Conservation (phyloP, 2,888 invertebrate species). For the Yponomeuta evonymella region DNA sequence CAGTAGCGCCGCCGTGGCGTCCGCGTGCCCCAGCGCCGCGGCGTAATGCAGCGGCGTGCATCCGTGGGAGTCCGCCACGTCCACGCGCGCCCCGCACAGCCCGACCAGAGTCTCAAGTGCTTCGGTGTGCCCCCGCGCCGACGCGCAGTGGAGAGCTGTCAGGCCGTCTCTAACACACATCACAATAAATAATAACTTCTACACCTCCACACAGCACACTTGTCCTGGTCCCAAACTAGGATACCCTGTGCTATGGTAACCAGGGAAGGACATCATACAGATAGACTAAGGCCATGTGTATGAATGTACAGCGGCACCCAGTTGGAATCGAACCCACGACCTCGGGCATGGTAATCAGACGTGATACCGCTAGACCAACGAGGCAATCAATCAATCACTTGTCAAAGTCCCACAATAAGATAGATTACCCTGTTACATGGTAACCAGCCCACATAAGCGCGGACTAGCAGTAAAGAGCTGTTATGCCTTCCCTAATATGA, state of each 20-base stretch:
- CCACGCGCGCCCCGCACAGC: constrained; percentile 91
- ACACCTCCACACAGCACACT: constrained; percentile 26
- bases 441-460: constrained; percentile 61
- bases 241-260: too few relatives aligned
- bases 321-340: too few relatives aligned
- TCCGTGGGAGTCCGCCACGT: constrained; percentile 94
- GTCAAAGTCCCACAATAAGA: background rate
- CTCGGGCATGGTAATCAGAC: too few relatives aligned
- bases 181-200: too few relatives aligned
- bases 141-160: constrained; percentile 97
- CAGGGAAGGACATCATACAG: too few relatives aligned
- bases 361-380: too few relatives aligned
- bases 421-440: too few relatives aligned
- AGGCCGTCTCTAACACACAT: constrained; percentile 85
- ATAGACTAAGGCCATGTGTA: too few relatives aligned
- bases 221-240: constrained; percentile 17
- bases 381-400: background rate
- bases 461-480: constrained; percentile 97
- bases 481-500: constrained; percentile 80
- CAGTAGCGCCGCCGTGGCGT: constrained; percentile 92
- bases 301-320: too few relatives aligned
- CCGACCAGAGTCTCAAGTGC: constrained; percentile 92
- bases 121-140: constrained; percentile 95
- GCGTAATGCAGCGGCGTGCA: constrained; percentile 98
- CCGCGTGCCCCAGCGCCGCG: constrained; percentile 95